Evolutionary conservation across 2,888 invertebrate species (phyloP).

Genomic region (Hymenopus coronatus): DNA sequence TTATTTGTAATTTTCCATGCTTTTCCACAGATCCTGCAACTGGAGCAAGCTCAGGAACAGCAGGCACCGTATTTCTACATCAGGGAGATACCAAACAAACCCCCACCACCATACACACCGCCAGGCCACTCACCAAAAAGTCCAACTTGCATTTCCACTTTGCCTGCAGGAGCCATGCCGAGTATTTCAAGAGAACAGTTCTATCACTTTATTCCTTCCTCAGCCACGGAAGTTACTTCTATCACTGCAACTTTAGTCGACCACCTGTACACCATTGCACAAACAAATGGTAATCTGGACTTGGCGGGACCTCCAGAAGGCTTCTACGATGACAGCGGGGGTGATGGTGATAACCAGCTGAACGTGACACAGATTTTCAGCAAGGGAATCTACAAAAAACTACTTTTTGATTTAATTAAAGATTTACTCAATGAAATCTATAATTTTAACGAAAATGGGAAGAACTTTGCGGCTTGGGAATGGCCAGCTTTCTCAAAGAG

Average conservation of each 20-base stretch:
- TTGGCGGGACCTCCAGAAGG: not conserved
- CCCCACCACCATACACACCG: constrained; percentile 73
- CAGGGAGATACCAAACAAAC: constrained; percentile 70
- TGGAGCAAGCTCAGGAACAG: constrained; percentile 51
- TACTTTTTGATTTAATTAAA: constrained; percentile 6
- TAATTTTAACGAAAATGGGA: not conserved
- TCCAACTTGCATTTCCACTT: constrained; percentile 42
- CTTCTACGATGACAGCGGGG: not conserved
- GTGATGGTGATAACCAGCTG: not conserved
- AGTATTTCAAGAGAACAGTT: not conserved
- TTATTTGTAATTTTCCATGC: not conserved
- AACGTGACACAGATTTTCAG: not conserved
- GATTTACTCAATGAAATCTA: not conserved
- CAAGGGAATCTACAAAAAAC: not conserved
- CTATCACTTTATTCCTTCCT: not conserved
- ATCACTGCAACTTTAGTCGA: not conserved
- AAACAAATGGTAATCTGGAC: not conserved
- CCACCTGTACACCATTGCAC: not conserved
- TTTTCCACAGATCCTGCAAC: constrained; percentile 49
- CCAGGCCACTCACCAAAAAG: constrained; percentile 47
- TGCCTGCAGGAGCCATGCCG: constrained; percentile 45
- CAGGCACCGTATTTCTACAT: constrained; percentile 54
- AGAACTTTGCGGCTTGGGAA: constrained; percentile 1
- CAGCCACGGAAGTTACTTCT: not conserved
- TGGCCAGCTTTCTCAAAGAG: constrained; percentile 8